Base-by-base conservation (phyloP, 2,113 vertebrate species). In the Alethe diademata region DNA sequence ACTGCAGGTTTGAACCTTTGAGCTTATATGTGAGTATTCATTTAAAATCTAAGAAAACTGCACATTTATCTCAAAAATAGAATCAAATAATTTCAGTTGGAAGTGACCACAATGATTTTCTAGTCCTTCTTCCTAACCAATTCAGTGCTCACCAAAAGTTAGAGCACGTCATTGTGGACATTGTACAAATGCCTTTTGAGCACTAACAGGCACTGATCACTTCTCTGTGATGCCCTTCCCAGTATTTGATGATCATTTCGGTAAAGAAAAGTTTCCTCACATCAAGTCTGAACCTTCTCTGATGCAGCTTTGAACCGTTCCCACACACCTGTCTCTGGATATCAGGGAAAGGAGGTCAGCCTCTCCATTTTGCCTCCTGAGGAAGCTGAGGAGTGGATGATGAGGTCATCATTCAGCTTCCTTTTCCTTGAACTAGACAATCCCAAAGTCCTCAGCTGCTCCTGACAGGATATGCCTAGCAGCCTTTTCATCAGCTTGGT, bases 251-350 rank as follows among this genome's bases (percentile, higher is more conserved):
- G 3, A 67, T 13, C 4, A 11, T 65, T 18, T 19, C 2, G 3
- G 22, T 60, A n/a, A 80, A 47, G 6, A 84, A 35, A 48, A 9
- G 11, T 33, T 86, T 83, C 22, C 4, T 90, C 22, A 66, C 2
- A 2, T 75, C 13, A 29, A 23, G 9, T 48, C n/a, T 75, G n/a
- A 87, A 19, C 53, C 6, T 71, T 15, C 18, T 5, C 11, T 71
- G 26, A 9, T 5, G 4, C 23, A 86, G 29, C 14, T 90, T 57
- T 66, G 61, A 71, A 33, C 26, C 19, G 25, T 51, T 70, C 19
- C 26, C 18, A 33, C 1, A 4, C 1, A 8, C 4, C 7, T 74
- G 3, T 15, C 12, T 53, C 35, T 36, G 12, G 9, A 31, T 69
- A 11, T 3, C 15, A 64, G 28, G 25, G 20, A 35, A 28, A 64